phyloP scores from a whole-genome alignment of 2,888 invertebrate genomes.

The Megalurothrips usitatus region DNA sequence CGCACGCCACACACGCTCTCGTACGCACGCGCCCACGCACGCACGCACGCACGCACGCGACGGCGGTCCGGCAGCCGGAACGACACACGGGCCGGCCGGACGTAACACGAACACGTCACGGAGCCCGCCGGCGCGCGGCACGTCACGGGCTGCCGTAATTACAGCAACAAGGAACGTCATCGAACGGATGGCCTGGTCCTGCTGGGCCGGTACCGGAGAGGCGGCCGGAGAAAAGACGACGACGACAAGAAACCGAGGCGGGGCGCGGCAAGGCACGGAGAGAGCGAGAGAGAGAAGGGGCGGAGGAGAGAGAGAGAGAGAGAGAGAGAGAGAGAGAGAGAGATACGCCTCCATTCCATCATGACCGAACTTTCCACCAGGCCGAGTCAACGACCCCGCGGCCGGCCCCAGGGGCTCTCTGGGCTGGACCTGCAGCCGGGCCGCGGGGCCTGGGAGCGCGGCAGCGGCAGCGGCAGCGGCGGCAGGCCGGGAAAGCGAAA shows the following conservation, averaged over 20 bases:
- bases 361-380: constrained; percentile 1
- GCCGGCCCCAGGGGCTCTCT: not conserved
- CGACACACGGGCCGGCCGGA: not conserved
- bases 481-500: no score
- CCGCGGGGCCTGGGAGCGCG: no score
- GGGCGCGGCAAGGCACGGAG: no score
- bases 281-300: constrained; percentile 28
- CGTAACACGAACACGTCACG: constrained; percentile 31
- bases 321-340: constrained; percentile 32
- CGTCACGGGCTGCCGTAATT: no score
- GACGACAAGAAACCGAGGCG: no score
- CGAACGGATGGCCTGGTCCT: constrained; percentile 30
- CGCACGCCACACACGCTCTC: constrained; percentile 34
- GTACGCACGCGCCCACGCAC: not conserved
- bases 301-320: constrained; percentile 32
- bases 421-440: no score
- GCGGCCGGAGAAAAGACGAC: no score
- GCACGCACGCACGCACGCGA: not conserved
- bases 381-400: not conserved
- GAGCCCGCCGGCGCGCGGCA: constrained; percentile 31
- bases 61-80: not conserved
- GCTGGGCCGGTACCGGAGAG: not conserved
- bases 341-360: not conserved
- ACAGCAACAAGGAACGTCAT: constrained; percentile 31
- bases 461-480: no score